Base-by-base conservation (phyloP, 1,140 invertebrate species). In the Lethocerus indicus region DNA sequence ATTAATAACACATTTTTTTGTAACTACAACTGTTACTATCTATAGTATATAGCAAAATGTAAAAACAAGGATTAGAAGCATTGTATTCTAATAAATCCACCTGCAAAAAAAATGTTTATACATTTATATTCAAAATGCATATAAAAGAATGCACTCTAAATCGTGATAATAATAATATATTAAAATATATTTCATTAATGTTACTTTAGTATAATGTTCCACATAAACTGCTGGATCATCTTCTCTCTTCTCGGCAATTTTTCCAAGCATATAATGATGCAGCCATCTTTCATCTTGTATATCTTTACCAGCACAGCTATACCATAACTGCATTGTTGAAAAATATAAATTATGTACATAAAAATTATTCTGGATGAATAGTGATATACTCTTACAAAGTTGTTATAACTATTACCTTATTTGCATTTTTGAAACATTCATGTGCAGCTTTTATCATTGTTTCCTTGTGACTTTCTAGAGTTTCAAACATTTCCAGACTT, bases 191-290 rank as follows among this genome's bases (percentile, higher is more conserved):
- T n/a, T 20, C 23, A 26, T 26, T 52, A 24, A 21, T 55, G 47
- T 59, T 61, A 76, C 79, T 64, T 76, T 74, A 59, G 76, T 66
- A 61, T 91, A 94, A 67, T 87, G 79, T 53, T 79, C 69, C 16
- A 93, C 65, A 64, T 81, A 89, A 25, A 78, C 63, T n/a, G 71
- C 68, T 0, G 83, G 78, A 53, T 79, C 70, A 54, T 79, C 74
- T 49, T 78, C 76, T 50, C 74, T 73, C 61, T 92, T 93, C 61
- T 92, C 87, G 0, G 78, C 71, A 40, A 92, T 81, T 74, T 96
- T 95, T 1, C 85, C 90, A 20, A 93, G 67, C 82, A 94, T 91
- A 59, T 93, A 94, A 60, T 88, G 83, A 59, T 85, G 78, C 13
- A 92, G 67, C 91, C 91, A 96, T 40, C 76, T 66, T 60, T 90